phyloP scores from a whole-genome alignment of 2,113 vertebrate genomes.

The Spheniscus mendiculus region DNA sequence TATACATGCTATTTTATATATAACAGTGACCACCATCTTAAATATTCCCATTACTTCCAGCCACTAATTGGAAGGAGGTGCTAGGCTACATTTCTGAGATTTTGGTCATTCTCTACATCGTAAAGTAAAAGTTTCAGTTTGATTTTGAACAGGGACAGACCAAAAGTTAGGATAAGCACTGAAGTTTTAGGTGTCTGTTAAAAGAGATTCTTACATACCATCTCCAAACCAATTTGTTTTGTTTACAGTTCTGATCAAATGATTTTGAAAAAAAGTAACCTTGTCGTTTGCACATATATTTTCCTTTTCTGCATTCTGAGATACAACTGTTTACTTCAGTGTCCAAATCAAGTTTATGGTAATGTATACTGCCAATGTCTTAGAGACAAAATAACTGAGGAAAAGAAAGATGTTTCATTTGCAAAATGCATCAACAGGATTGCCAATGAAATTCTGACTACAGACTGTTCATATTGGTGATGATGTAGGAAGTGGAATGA shows the following conservation, averaged over 20 bases:
- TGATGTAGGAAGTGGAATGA: background rate
- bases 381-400: background rate
- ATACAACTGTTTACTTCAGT: background rate
- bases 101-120: background rate
- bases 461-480: background rate
- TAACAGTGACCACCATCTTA: background rate
- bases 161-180: background rate
- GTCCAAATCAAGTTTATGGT: background rate
- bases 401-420: background rate
- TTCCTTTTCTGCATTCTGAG: background rate
- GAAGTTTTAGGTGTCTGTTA: background rate
- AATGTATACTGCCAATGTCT: background rate
- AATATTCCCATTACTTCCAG: background rate
- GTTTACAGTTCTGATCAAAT: background rate
- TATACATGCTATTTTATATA: no score
- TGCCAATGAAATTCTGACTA: background rate
- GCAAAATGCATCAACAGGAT: background rate
- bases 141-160: background rate
- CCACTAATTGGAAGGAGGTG: background rate
- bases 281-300: background rate
- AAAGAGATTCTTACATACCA: background rate
- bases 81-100: background rate
- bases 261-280: background rate
- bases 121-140: background rate
- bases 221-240: background rate